Evolutionary conservation across 2,888 invertebrate species (phyloP).

Genomic region (Aspidiotus rigidus): DNA sequence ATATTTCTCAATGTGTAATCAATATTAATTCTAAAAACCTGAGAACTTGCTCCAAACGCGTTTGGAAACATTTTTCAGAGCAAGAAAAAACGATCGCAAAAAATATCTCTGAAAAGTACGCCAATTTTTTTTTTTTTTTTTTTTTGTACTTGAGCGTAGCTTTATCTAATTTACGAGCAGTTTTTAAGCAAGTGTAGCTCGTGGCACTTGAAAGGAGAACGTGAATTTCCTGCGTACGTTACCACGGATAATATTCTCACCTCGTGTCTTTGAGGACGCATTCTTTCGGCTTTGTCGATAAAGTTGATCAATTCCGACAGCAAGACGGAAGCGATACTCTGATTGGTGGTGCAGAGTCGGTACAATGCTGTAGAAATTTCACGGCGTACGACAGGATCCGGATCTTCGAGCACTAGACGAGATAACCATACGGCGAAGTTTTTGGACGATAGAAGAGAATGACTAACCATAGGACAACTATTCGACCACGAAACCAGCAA

Average conservation of each 20-base stretch:
- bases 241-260: conserved; percentile 38
- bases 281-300: conserved; percentile 72
- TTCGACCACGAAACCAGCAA: conserved; percentile 87
- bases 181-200: too few species aligned
- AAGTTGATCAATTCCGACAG: conserved; percentile 70
- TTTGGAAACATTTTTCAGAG: too few species aligned
- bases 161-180: background rate
- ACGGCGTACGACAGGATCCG: conserved; percentile 79
- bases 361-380: conserved; percentile 91
- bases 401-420: conserved; percentile 77
- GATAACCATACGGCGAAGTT: conserved; percentile 65
- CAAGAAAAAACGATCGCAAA: too few species aligned
- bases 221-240: background rate
- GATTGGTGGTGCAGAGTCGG: conserved; percentile 51
- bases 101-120: too few species aligned
- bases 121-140: too few species aligned
- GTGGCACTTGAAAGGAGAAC: too few species aligned
- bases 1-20: conserved; percentile 29
- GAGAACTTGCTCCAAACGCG: too few species aligned
- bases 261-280: conserved; percentile 57
- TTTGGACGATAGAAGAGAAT: conserved; percentile 63
- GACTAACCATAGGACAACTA: conserved; percentile 68
- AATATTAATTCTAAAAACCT: too few species aligned
- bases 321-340: conserved; percentile 50
- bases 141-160: too few species aligned